These are phyloP conservation scores for Pterocles gutturalis DNA, from an alignment of 2,113 vertebrate genomes.

Conservation along the genomic window DNA sequence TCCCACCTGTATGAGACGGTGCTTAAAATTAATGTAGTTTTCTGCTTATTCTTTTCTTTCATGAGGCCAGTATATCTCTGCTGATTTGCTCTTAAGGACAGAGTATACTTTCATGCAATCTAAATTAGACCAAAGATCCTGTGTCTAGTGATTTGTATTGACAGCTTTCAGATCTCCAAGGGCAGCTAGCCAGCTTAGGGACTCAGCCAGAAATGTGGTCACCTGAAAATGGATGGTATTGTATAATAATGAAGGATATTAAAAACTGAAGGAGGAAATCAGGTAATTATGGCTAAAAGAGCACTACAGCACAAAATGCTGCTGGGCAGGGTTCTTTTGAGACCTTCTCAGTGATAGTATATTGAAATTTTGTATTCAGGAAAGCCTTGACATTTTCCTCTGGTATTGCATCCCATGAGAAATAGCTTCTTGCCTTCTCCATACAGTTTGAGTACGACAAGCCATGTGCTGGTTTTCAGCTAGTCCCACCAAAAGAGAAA, in stretches of 20 bases:
- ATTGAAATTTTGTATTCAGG: background rate
- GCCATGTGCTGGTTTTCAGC: background rate
- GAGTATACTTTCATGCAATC: background rate
- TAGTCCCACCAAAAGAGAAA: background rate
- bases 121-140: background rate
- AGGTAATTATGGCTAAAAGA: background rate
- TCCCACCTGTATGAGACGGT: background rate
- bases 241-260: background rate
- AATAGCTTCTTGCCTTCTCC: background rate
- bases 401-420: background rate
- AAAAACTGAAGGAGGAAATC: background rate
- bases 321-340: background rate
- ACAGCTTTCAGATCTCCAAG: constrained; percentile 19
- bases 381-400: background rate
- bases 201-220: background rate
- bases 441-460: background rate
- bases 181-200: background rate
- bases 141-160: background rate
- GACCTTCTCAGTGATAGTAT: background rate
- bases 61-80: background rate
- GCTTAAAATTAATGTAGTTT: background rate
- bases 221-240: background rate
- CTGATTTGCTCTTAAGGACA: background rate
- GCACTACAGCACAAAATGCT: background rate
- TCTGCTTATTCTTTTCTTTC: background rate